Evolutionary conservation across 2,113 vertebrate species (phyloP).

Genomic region (Channa argus): DNA sequence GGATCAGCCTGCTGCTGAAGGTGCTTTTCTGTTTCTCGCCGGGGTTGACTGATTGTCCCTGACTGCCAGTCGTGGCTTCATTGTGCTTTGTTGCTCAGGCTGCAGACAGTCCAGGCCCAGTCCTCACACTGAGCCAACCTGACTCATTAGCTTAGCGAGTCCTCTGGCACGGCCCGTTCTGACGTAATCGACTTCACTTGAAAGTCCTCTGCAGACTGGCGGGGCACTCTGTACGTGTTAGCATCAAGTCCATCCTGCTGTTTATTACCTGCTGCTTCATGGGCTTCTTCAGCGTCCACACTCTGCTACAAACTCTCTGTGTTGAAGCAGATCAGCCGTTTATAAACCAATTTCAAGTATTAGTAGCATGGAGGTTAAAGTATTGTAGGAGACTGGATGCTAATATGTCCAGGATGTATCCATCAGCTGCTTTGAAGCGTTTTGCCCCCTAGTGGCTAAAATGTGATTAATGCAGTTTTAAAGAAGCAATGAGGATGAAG

Average conservation of each 20-base stretch:
- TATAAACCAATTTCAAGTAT: too few species aligned
- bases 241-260: slow-evolving; percentile 31
- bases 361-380: too few species aligned
- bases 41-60: slow-evolving; percentile 54
- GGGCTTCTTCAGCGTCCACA: background rate
- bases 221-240: slow-evolving; percentile 30
- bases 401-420: too few species aligned
- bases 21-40: slow-evolving; percentile 55
- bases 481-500: too few species aligned
- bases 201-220: slow-evolving; percentile 16
- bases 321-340: background rate
- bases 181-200: slow-evolving; percentile 31
- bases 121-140: slow-evolving; percentile 42
- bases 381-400: too few species aligned
- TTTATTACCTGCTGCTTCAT: slow-evolving; percentile 10
- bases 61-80: slow-evolving; percentile 55
- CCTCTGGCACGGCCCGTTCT: slow-evolving; percentile 23
- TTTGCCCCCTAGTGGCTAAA: too few species aligned
- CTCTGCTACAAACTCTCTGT: background rate
- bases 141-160: slow-evolving; percentile 55
- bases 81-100: slow-evolving; percentile 47
- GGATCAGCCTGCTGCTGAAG: slow-evolving; percentile 63
- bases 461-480: too few species aligned
- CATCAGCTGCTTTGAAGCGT: too few species aligned
- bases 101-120: slow-evolving; percentile 41